Percentiles rank a stretch among this genome's conserved stretches.
phyloP scores from a whole-genome alignment of 2,113 vertebrate genomes.

The Otus sunia region DNA sequence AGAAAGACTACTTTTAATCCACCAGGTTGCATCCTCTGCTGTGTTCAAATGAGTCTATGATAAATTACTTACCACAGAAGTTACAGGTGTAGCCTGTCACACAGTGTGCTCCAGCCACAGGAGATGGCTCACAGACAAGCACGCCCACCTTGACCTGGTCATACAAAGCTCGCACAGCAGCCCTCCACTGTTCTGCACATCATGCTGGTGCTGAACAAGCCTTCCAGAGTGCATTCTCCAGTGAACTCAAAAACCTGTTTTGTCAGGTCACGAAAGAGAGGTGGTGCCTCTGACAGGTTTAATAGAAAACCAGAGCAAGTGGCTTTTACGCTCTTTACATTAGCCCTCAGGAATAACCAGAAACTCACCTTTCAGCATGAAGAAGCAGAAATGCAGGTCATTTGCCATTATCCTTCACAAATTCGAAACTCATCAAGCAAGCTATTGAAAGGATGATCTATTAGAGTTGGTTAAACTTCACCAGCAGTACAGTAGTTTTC shows the following conservation, averaged over 20 bases:
- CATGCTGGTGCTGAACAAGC: background rate
- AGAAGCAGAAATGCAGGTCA: background rate
- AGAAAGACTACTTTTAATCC: background rate
- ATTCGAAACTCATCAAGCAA: background rate
- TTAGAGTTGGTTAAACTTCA: background rate
- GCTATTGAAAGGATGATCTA: background rate
- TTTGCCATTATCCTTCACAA: background rate
- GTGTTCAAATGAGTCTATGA: background rate
- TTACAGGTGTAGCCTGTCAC: background rate
- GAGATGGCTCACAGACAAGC: background rate
- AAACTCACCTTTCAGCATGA: conserved; percentile 36
- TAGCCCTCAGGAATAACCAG: background rate
- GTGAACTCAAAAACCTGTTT: background rate
- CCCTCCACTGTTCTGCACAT: background rate
- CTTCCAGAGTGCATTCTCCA: background rate
- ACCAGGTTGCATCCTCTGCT: background rate
- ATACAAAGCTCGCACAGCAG: background rate
- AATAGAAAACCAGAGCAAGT: background rate
- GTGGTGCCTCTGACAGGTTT: background rate
- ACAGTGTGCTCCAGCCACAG: background rate
- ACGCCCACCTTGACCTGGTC: background rate
- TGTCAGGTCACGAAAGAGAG: background rate
- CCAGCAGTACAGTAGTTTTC: background rate
- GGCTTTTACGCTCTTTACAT: background rate
- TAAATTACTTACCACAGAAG: background rate